phyloP scores from a whole-genome alignment of 2,888 invertebrate species.

The Ashinkailepas kermadecensis region DNA sequence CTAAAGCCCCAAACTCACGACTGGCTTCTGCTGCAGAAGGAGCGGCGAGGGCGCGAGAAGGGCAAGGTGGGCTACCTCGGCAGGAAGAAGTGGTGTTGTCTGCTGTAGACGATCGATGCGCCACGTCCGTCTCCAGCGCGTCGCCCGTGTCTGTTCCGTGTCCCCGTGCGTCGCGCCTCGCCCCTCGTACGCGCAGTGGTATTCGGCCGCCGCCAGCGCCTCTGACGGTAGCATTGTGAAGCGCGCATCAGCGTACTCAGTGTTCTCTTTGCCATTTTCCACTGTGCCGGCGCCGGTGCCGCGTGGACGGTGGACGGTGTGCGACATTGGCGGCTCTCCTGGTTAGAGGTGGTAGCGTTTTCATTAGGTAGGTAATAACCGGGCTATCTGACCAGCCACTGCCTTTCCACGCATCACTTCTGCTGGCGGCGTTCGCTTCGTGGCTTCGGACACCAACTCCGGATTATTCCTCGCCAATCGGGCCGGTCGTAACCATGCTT shows the following conservation, averaged over 20 bases:
- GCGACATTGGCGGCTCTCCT: neutral
- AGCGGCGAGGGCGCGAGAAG: conserved; percentile 19
- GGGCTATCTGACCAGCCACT: neutral
- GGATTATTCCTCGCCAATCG: no score
- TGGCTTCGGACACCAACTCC: neutral
- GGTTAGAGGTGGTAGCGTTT: neutral
- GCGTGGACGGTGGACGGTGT: neutral
- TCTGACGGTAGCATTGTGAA: neutral
- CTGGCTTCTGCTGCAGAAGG: conserved; percentile 3
- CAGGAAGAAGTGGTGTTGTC: conserved; percentile 7
- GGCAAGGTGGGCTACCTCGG: conserved; percentile 16
- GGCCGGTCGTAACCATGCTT: neutral
- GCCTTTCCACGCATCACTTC: neutral
- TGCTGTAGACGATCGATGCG: neutral
- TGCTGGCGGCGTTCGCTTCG: neutral
- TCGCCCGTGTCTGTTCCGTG: neutral
- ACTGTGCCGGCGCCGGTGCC: neutral
- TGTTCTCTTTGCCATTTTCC: neutral
- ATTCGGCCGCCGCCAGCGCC: neutral
- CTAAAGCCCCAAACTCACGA: no score
- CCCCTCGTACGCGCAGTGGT: neutral
- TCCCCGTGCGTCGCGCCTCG: neutral
- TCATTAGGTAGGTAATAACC: conserved; percentile 4
- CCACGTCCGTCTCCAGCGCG: neutral
- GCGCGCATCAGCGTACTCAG: neutral